These are phyloP conservation scores for Cherax destructor DNA, from an alignment of 1,140 invertebrate genomes.

Conservation along the genomic window DNA sequence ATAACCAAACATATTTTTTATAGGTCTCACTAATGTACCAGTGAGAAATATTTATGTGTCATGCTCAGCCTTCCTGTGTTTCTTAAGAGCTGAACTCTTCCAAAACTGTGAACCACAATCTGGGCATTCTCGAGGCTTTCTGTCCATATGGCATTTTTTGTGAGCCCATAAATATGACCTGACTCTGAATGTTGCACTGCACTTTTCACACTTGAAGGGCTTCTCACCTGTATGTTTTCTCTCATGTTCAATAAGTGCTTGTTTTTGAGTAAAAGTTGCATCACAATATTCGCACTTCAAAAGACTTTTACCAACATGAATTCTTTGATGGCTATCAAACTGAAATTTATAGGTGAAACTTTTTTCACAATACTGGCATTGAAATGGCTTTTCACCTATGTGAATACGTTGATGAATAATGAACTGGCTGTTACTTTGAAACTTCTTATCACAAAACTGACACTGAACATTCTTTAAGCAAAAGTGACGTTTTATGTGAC, in stretches of 20 bases:
- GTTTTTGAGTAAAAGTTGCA: neutral
- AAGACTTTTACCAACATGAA: neutral
- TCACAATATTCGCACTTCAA: neutral
- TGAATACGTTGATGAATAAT: neutral
- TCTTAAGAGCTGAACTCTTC: constrained; percentile 30
- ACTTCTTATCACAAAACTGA: constrained; percentile 10
- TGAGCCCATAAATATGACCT: constrained; percentile 3
- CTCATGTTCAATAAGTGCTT: neutral
- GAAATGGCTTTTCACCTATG: neutral
- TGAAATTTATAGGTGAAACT: neutral
- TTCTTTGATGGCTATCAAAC: neutral
- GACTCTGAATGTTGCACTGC: neutral
- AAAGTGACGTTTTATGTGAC: constrained; percentile 25
- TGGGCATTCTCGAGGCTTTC: constrained; percentile 14
- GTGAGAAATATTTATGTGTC: neutral
- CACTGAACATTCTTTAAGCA: constrained; percentile 14
- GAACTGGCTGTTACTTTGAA: neutral
- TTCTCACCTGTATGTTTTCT: neutral
- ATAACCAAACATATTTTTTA: no score
- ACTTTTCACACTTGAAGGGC: constrained; percentile 6
- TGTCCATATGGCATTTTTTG: constrained; percentile 13
- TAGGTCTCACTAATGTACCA: no score
- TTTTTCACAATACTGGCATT: neutral
- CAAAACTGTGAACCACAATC: constrained; percentile 36
- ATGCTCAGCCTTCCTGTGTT: constrained; percentile 22